Conservation (phyloP, 2,888 invertebrate species). For the Oligia fasciuncula region DNA sequence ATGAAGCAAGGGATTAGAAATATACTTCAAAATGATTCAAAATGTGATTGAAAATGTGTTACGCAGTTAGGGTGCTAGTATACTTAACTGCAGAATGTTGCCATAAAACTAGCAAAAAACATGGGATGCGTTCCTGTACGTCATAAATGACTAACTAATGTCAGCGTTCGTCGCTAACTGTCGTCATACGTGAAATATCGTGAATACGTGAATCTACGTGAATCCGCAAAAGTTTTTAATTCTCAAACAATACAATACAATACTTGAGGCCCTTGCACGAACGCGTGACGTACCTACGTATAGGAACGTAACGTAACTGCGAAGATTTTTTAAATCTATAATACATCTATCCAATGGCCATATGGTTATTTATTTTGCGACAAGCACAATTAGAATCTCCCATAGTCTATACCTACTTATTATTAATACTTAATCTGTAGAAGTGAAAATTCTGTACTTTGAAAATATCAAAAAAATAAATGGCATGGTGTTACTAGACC, state of each 20-base stretch:
- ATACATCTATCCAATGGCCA: background rate
- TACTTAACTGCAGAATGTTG: background rate
- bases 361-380: background rate
- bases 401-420: background rate
- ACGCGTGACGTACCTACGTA: background rate
- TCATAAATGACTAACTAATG: background rate
- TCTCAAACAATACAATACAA: background rate
- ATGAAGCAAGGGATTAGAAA: background rate
- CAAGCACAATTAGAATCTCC: background rate
- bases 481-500: too few species aligned
- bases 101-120: constrained; percentile 1
- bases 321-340: background rate
- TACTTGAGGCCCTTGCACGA: background rate
- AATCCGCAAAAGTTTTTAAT: background rate
- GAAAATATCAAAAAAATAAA: too few species aligned
- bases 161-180: background rate
- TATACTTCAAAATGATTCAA: background rate
- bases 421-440: too few species aligned
- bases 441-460: too few species aligned
- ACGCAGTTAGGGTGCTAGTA: background rate
- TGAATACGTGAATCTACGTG: background rate
- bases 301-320: background rate
- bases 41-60: background rate
- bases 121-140: background rate
- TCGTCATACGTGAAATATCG: constrained; percentile 1